A percentile compares a stretch with the other conserved stretches of the same genome.
These are phyloP conservation scores for Cassiopea andromeda DNA, from an alignment of 30 jellyfish, hydroid and myxozoan genomes.

Conservation along the genomic window DNA sequence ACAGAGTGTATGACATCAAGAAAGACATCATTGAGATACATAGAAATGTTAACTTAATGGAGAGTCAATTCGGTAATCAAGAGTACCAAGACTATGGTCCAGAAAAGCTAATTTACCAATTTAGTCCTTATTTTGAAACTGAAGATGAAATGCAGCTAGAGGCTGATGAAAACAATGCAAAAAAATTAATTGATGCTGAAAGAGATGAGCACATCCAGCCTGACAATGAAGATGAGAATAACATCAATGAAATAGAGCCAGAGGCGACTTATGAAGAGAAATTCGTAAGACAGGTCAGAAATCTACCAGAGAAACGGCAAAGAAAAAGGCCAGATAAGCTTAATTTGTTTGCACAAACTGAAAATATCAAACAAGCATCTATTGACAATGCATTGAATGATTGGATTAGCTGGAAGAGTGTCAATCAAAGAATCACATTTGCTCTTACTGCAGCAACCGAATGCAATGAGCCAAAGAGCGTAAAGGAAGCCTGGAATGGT, in stretches of 20 bases:
- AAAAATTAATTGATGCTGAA: background rate
- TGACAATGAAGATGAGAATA: background rate
- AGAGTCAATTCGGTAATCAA: background rate
- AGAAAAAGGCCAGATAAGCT: background rate
- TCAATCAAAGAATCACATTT: background rate
- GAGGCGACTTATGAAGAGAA: conserved; percentile 21
- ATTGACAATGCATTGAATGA: no score
- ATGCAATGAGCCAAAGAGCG: conserved; percentile 24
- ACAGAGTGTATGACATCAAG: no score
- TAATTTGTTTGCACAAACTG: no score
- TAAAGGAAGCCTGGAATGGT: conserved; percentile 28
- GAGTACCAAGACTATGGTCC: background rate
- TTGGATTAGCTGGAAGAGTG: conserved; percentile 22
- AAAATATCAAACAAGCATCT: no score
- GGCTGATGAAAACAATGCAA: background rate
- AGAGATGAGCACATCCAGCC: conserved; percentile 35
- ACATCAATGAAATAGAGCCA: background rate
- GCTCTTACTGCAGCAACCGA: conserved; percentile 10
- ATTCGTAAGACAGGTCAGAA: conserved; percentile 35
- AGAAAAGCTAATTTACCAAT: background rate
- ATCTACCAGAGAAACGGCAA: conserved; percentile 12
- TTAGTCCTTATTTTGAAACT: no score
- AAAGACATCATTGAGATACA: no score
- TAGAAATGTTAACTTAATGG: no score
- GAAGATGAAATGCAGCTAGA: background rate